Evolutionary conservation across 2,797 vertebrate genomes (phyloP), one percentile per base, ranked within the genome.

Genomic region (Muscicapa comitata): DNA sequence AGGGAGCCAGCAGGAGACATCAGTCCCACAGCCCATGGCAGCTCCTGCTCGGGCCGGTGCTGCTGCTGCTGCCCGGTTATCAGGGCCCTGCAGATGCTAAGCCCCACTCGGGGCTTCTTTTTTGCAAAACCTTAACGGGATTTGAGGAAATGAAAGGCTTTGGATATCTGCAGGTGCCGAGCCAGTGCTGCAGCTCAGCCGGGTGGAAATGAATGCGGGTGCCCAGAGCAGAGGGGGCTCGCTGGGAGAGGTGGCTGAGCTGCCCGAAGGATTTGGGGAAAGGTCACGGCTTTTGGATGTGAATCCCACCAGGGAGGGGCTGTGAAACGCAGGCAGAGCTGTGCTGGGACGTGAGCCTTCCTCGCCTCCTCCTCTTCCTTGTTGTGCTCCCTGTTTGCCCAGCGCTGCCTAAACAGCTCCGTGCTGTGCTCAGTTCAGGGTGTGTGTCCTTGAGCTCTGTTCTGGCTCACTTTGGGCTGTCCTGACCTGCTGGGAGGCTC

Each of bases 111-210:
- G 91, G 93, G 87, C 94, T 94, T 38, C 93, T 83, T 65, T 86
- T 92, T 82, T 76, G 92, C 86, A 93, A 95, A 90, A 75, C 74
- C 95, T 94, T 95, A 91, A 94, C 45, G 66, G 79, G 95, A 95
- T 95, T 90, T 92, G 88, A 74, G 77, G 91, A 72, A 93, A 87
- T 71, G 89, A 96, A 91, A 88, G 67, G 91, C 94, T 93, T 88
- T 67, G 94, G 68, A 33, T 37, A 62, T 79, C 87, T 78, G 88
- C 86, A 91, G 94, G 95, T 91, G 91, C 88, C 1, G 35, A 91
- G 84, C 74, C 77, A 75, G 83, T 8, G 48, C 6, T 1, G 1
- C 0, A 4, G 95, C 88, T 89, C 78, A 16, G 48, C 29, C 25
- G 2, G 73, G 25, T 50, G 75, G 4, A 19, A 43, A 29, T 0